Base-by-base conservation (phyloP, 2,888 invertebrate genomes). In the Agriopis leucophaearia region DNA sequence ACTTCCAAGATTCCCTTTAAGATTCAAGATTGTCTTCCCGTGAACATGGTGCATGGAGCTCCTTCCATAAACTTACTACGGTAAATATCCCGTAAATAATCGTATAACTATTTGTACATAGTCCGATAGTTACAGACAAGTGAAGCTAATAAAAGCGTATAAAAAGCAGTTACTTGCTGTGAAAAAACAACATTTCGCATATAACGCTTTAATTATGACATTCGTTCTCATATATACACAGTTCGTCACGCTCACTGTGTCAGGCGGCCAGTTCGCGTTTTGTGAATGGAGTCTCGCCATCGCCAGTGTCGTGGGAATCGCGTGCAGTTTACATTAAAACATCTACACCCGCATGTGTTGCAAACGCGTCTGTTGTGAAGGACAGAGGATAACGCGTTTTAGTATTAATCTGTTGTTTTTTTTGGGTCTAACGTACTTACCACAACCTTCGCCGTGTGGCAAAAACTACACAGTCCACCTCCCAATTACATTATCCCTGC, bases 301-400 rank as follows among this genome's bases (percentile, higher is more conserved):
- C 42, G 16, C 42, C 69, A 42, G 58, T 35, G 65, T 74, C 86
- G 87, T 89, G 89, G 79, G 89, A 89, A 88, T 80, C 66, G 74
- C 75, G 78, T 80, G 72, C 71, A 66, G 78, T 79, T 75, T 77
- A 73, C 71, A 51, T 64, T 55, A 62, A 42, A 62, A 57, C 71
- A 57, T 74, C 64, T 74, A 68, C 72, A 78, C 78, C 80, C 79
- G 80, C 81, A 83, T 83, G 75, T 79, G 79, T 81, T 77, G 81
- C 74, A 81, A 76, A 78, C 77, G 66, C 44, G 18, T 15, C 8
- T 8, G 8, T 13, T 12, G 1, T 50, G 27, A 35, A 50, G 27
- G 18, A 50, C 50, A 35, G 13, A 50, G 12, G 27, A 13, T 27
- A 27, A 1, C 9, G 47, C 18, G 42, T 42, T 42, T 42, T 42